phyloP scores from a whole-genome alignment of 2,888 invertebrate genomes.

The Pristionchus entomophagus region DNA sequence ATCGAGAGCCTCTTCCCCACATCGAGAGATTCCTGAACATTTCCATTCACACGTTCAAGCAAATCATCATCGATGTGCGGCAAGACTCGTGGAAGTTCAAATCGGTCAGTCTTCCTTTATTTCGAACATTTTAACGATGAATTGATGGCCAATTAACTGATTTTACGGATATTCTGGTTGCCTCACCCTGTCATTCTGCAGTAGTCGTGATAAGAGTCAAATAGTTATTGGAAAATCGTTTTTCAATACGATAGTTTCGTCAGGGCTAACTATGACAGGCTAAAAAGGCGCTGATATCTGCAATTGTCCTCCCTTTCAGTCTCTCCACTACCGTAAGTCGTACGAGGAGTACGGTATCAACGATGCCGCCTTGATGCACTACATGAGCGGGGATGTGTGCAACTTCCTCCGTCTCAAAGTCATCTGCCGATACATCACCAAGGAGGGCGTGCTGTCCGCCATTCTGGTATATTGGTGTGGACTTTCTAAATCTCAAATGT shows the following conservation, averaged over 20 bases:
- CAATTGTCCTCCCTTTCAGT: background rate
- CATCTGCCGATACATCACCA: slow-evolving; percentile 5
- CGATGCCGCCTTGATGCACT: slow-evolving; percentile 10
- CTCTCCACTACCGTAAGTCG: background rate
- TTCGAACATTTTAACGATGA: background rate
- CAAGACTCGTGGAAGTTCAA: slow-evolving; percentile 31
- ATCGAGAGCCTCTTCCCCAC: slow-evolving; percentile 31
- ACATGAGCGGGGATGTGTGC: background rate
- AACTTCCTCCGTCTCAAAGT: slow-evolving; percentile 29
- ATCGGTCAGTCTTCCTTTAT: background rate
- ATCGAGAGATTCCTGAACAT: slow-evolving; percentile 24
- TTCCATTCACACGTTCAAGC: background rate
- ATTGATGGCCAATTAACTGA: no score
- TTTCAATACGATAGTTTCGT: no score
- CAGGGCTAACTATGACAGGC: no score
- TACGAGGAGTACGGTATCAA: slow-evolving; percentile 36
- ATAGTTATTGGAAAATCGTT: no score
- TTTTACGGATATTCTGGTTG: no score
- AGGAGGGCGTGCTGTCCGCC: background rate
- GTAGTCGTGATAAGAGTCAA: no score
- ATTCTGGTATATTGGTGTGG: background rate
- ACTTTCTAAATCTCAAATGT: no score
- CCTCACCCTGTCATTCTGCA: no score
- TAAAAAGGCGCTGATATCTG: no score
- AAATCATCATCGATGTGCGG: slow-evolving; percentile 14